Evolutionary conservation across 1,140 invertebrate genomes (phyloP), one percentile per base, ranked within the genome.

Genomic region (Listronotus oregonensis): DNA sequence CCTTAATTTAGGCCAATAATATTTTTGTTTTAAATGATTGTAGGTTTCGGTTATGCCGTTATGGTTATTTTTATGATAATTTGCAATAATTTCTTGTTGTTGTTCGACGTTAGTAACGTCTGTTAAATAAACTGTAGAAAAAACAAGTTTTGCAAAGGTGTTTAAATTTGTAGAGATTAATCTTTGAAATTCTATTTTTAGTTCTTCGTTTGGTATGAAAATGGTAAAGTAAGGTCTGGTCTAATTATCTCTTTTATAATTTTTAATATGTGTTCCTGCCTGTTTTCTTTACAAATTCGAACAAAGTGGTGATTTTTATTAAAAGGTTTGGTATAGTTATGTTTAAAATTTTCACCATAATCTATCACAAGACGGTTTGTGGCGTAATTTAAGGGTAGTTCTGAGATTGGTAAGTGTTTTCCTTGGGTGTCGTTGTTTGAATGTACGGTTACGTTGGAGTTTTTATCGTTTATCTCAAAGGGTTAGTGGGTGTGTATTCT

Each of bases 21-120:
- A 68, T 51, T 56, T 60, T 49, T 44, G 14, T 46, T 64, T 59
- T 15, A 68, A 21, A n/a, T 67, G 21, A 15, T 63, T 64, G 32
- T 59, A 67, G 17, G 59, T 70, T 60, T 70, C 65, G 4, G 51
- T 57, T 21, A 70, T 67, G 11, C 64, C 55, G 14, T 67, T 70
- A 51, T 66, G 58, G 15, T 66, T 62, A 6, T 65, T 56, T 15
- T 59, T 40, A 15, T 66, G 64, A 50, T 66, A 66, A 11, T 62
- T 52, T 10, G 9, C 17, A 39, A 60, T 56, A 0, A 40, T 31
- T n/a, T 68, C 46, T 14, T 37, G 27, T 57, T 68, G 66, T 42
- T 37, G 6, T 40, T 68, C 21, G 4, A 11, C 3, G 15, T 67
- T 18, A 12, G 31, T 59, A 7, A 56, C 14, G n/a, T 67, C 57